Evolutionary conservation across 30 jellyfish, hydroid and myxozoan genomes (phyloP), one percentile per base, ranked within the genome.

Genomic region (Hydra vulgaris): DNA sequence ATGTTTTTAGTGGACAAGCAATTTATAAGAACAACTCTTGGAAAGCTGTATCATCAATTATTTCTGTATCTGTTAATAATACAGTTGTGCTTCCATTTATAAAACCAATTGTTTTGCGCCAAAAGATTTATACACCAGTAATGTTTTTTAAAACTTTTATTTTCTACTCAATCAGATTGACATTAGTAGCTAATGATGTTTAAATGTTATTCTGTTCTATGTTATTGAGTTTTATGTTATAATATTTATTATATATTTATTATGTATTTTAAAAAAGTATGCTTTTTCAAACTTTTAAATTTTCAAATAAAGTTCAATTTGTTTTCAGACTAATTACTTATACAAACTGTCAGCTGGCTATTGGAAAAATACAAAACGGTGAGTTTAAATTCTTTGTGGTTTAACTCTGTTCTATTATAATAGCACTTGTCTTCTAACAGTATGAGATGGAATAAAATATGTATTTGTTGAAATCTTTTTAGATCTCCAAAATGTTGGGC

Each of bases 401-500:
- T n/a, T n/a, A n/a, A n/a, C n/a, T n/a, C n/a, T n/a, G n/a, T n/a
- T n/a, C n/a, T n/a, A n/a, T n/a, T n/a, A n/a, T n/a, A n/a, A n/a
- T n/a, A n/a, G n/a, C n/a, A n/a, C n/a, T n/a, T n/a, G n/a, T n/a
- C n/a, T n/a, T n/a, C n/a, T n/a, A n/a, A n/a, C n/a, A n/a, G n/a
- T n/a, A 40, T 40, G 61, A 40, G 12, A 40, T 40, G 61, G n/a
- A n/a, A n/a, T n/a, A n/a, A n/a, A n/a, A n/a, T n/a, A 40, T 40
- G 61, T 40, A 12, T 40, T 40, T 40, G 61, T 40, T 40, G 54
- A 3, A 7, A 15, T 0, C 1, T 0, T 21, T 54, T 19, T 75
- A 75, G 71, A 20, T 23, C 21, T 68, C 25, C 18, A 15, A 68
- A 68, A 73, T 15, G 24, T 21, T 75, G 83, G 83, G 7, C 69